These are phyloP conservation scores for Tinea pellionella DNA, from an alignment of 2,888 invertebrate species.

Conservation along the genomic window DNA sequence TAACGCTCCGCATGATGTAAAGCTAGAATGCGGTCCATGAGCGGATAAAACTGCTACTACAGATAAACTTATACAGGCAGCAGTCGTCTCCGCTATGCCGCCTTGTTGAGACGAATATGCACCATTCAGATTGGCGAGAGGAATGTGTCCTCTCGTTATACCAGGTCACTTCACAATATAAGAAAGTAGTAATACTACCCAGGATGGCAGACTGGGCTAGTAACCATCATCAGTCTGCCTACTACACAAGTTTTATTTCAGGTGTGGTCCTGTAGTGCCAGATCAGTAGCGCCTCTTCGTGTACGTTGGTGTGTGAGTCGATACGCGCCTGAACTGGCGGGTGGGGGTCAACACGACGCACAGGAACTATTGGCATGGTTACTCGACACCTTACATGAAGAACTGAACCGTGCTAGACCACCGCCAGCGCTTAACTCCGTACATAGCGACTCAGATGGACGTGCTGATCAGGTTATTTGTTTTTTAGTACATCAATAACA, in stretches of 20 bases:
- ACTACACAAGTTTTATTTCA: slow-evolving; percentile 19
- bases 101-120: too few relatives aligned
- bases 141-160: too few relatives aligned
- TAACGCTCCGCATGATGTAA: too few relatives aligned
- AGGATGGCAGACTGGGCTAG: too few relatives aligned
- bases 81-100: too few relatives aligned
- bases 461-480: slow-evolving; percentile 73
- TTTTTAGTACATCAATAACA: background rate
- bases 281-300: slow-evolving; percentile 89
- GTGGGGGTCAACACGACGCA: slow-evolving; percentile 94
- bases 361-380: slow-evolving; percentile 93
- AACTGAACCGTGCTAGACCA: slow-evolving; percentile 81
- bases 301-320: slow-evolving; percentile 87
- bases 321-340: slow-evolving; percentile 86
- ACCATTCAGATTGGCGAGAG: too few relatives aligned
- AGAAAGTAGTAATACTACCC: too few relatives aligned
- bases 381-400: slow-evolving; percentile 91
- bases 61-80: too few relatives aligned
- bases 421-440: slow-evolving; percentile 27
- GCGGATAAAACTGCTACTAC: too few relatives aligned
- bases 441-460: slow-evolving; percentile 79
- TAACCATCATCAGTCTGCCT: too few relatives aligned
- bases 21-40: too few relatives aligned
- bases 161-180: too few relatives aligned
- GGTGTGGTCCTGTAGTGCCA: slow-evolving; percentile 85